Percentiles rank a stretch among this genome's conserved stretches.
Evolutionary conservation across 2,113 vertebrate genomes (phyloP).

Genomic region (Coryphaenoides rupestris): DNA sequence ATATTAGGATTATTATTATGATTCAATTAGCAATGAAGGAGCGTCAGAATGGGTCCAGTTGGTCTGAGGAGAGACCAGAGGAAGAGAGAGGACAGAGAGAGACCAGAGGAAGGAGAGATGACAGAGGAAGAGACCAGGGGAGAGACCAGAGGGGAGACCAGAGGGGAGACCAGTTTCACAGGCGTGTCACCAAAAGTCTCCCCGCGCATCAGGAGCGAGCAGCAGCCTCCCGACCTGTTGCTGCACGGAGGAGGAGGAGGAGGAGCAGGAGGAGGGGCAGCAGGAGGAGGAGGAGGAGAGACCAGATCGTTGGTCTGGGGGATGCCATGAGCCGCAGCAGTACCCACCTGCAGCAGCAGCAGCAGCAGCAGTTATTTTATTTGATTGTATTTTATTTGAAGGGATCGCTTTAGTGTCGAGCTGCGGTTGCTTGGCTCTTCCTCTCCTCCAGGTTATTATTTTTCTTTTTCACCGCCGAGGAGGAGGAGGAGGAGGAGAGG

Average conservation of each 20-base stretch:
- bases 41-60: too few relatives aligned
- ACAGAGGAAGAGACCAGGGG: slow-evolving; percentile 42
- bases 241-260: slow-evolving; percentile 44
- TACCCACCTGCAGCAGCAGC: slow-evolving; percentile 40
- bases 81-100: neutral
- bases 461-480: slow-evolving; percentile 31
- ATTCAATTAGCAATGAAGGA: too few relatives aligned
- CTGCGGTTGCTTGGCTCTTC: slow-evolving; percentile 37
- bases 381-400: slow-evolving; percentile 33
- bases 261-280: neutral
- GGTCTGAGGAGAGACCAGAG: too few relatives aligned
- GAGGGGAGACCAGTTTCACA: slow-evolving; percentile 69
- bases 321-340: slow-evolving; percentile 41
- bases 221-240: slow-evolving; percentile 66
- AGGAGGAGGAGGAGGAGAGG: slow-evolving; percentile 14
- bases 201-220: slow-evolving; percentile 41
- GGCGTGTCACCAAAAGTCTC: slow-evolving; percentile 51
- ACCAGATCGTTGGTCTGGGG: slow-evolving; percentile 7
- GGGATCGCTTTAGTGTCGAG: slow-evolving; percentile 38
- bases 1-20: too few relatives aligned
- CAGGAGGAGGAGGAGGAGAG: neutral
- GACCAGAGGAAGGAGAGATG: slow-evolving; percentile 15
- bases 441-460: slow-evolving; percentile 11
- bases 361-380: slow-evolving; percentile 14
- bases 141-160: slow-evolving; percentile 46